Evolutionary conservation across 64 coral and sea anemone species (phyloP).

Genomic region (Pocillopora damicornis): DNA sequence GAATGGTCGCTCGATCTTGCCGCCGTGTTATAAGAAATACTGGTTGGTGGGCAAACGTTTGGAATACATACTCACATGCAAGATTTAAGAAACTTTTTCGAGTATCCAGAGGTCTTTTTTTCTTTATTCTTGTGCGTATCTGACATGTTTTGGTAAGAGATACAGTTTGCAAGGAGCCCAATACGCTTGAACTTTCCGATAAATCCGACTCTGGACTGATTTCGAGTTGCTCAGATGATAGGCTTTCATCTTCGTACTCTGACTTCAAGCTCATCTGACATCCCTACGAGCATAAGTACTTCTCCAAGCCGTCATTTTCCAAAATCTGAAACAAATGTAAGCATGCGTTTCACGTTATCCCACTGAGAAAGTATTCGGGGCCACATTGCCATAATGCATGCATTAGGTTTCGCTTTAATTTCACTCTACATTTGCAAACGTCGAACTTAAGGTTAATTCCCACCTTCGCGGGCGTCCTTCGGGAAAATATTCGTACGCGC

Average conservation of each 20-base stretch:
- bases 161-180: slow-evolving; percentile 17
- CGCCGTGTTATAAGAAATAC: slow-evolving; percentile 40
- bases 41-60: slow-evolving; percentile 6
- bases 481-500: no score
- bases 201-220: slow-evolving; percentile 47
- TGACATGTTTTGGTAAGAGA: slow-evolving; percentile 38
- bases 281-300: slow-evolving; percentile 20
- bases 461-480: no score
- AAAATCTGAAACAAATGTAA: slow-evolving; percentile 45
- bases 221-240: slow-evolving; percentile 47
- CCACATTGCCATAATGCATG: slow-evolving; percentile 39
- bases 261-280: slow-evolving; percentile 22
- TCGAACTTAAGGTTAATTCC: background rate
- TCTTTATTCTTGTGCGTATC: slow-evolving; percentile 46
- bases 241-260: slow-evolving; percentile 42
- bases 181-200: slow-evolving; percentile 42
- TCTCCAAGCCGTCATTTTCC: slow-evolving; percentile 44
- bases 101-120: slow-evolving; percentile 39
- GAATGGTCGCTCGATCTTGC: slow-evolving; percentile 36
- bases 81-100: slow-evolving; percentile 42
- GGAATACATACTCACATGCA: slow-evolving; percentile 9
- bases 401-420: slow-evolving; percentile 49
- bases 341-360: slow-evolving; percentile 46
- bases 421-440: slow-evolving; percentile 39
- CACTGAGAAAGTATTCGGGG: slow-evolving; percentile 34